These are phyloP conservation scores for Nothocercus julius DNA, from an alignment of 2,113 vertebrate species.

Conservation along the genomic window DNA sequence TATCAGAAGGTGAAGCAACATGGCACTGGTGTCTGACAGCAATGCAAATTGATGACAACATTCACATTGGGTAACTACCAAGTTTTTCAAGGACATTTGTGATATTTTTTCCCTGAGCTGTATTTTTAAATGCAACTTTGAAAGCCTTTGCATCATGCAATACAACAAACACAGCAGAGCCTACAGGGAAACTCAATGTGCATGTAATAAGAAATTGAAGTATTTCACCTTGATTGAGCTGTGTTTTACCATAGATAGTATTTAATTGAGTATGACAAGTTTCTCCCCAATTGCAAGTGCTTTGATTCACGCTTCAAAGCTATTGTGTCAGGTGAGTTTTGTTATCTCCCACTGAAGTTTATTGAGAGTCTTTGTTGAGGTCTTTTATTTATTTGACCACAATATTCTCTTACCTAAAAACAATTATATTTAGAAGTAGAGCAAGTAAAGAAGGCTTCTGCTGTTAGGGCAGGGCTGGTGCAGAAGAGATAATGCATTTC, in stretches of 20 bases:
- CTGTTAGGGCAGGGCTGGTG: neutral
- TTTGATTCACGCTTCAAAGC: slow-evolving; percentile 27
- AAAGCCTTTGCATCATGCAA: neutral
- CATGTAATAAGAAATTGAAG: neutral
- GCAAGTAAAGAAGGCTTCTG: neutral
- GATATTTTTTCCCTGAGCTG: neutral
- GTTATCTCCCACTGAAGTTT: slow-evolving; percentile 7
- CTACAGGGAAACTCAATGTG: neutral
- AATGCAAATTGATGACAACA: neutral
- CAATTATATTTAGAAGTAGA: neutral
- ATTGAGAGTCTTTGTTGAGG: neutral
- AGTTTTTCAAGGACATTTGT: slow-evolving; percentile 52
- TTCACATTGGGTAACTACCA: neutral
- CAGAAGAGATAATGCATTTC: neutral
- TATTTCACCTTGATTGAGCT: slow-evolving; percentile 31
- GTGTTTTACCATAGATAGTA: slow-evolving; percentile 7
- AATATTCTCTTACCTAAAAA: neutral
- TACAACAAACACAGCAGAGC: neutral
- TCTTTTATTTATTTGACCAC: neutral
- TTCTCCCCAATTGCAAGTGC: neutral
- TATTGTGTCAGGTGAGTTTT: slow-evolving; percentile 1
- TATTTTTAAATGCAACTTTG: neutral
- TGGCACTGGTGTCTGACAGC: neutral
- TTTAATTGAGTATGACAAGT: slow-evolving; percentile 39
- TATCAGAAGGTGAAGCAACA: neutral